Base-by-base conservation (phyloP, 2,113 vertebrate species). In the Ptilorrhoa leucosticta region DNA sequence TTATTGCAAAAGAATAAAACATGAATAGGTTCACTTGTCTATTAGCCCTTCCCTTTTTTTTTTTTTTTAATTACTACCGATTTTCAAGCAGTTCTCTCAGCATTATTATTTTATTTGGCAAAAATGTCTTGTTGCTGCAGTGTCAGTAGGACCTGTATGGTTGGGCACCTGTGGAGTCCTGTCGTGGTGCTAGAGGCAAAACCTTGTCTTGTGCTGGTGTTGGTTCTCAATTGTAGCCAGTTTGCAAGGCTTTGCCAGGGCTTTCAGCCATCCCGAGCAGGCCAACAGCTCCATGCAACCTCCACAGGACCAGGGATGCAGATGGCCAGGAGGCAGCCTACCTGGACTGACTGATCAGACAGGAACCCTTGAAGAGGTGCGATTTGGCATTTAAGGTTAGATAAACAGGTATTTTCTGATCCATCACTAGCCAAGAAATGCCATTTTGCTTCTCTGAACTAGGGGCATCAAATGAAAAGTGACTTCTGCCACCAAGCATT, bases 401-500 rank as follows among this genome's bases (percentile, higher is more conserved):
- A 75, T 65, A 92, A 94, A 56, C 71, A 94, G 72, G 64, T 95
- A 57, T 85, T 64, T 86, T 86, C 44, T 60, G 57, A 76, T 83
- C 83, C 17, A 27, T 76, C 53, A 37, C 64, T 33, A 73, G 87
- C 82, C 73, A 80, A 78, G 81, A 89, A 84, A 86, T 5, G 8
- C 60, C 71, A 76, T 94, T 90, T 89, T 96, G 57, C 53, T 57
- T 83, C 68, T 83, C 35, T 91, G 81, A 85, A 85, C 45, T 72
- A 85, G 78, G 61, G 77, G 37, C 68, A 53, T 94, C 79, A 94
- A 95, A 92, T 92, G 95, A 93, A 93, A 96, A 95, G 83, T 94
- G 94, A 94, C 95, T 95, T 86, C 91, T 94, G 96, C 95, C 96
- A 94, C 86, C 93, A 87, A 92, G 83, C 93, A 89, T 96, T 95